These are phyloP conservation scores for Hydrotaea diabolus DNA, from an alignment of 2,888 invertebrate species.

Conservation along the genomic window DNA sequence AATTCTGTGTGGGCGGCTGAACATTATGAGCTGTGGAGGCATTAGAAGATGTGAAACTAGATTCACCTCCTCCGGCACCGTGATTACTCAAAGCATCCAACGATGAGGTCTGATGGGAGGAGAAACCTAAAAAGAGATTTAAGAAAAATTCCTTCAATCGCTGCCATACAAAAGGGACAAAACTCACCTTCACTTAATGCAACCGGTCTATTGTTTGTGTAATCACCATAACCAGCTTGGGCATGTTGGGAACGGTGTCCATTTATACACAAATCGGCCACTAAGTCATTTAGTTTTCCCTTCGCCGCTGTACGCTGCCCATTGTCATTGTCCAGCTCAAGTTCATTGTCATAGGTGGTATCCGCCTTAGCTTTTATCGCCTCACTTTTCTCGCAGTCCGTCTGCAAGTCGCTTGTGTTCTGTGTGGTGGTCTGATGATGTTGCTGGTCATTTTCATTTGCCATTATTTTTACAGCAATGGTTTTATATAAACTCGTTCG, in stretches of 20 bases:
- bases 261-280: constrained; percentile 75
- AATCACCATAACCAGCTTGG: constrained; percentile 71
- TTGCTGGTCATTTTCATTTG: constrained; percentile 78
- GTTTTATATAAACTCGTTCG: constrained; percentile 54
- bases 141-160: not conserved
- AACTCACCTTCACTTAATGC: constrained; percentile 42
- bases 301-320: constrained; percentile 29
- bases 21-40: constrained; percentile 4
- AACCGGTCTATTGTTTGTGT: constrained; percentile 70
- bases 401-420: constrained; percentile 56
- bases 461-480: constrained; percentile 71
- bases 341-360: constrained; percentile 3
- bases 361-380: not conserved
- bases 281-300: constrained; percentile 74
- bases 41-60: constrained; percentile 24
- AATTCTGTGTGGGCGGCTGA: constrained; percentile 82
- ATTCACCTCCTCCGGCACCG: not conserved
- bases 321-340: constrained; percentile 25
- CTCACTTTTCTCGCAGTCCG: constrained; percentile 29
- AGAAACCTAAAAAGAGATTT: constrained; percentile 5
- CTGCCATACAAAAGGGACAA: not conserved
- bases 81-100: constrained; percentile 18
- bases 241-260: constrained; percentile 47
- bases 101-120: constrained; percentile 7
- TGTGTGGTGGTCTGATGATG: constrained; percentile 65